phyloP scores from a whole-genome alignment of 2,888 invertebrate species.

The Teleogryllus oceanicus region DNA sequence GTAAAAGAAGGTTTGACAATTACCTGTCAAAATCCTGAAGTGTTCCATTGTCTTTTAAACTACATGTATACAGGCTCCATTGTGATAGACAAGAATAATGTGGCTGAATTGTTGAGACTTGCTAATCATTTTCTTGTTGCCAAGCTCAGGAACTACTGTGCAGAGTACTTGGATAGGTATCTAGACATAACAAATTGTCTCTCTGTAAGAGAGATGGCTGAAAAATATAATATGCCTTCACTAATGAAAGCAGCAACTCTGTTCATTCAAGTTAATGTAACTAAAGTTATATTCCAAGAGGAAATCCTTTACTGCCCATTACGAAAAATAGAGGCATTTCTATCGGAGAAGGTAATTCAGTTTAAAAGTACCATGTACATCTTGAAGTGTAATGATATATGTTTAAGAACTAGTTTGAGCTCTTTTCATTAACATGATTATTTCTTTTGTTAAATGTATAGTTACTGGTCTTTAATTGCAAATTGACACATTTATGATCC shows the following conservation, averaged over 20 bases:
- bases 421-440: too few relatives aligned
- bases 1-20: slow-evolving; percentile 55
- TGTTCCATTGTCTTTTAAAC: slow-evolving; percentile 57
- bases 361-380: background rate
- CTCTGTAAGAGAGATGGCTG: slow-evolving; percentile 58
- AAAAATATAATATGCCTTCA: slow-evolving; percentile 56
- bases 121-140: slow-evolving; percentile 61
- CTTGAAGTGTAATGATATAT: background rate
- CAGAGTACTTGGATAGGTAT: slow-evolving; percentile 60
- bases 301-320: slow-evolving; percentile 54
- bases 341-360: slow-evolving; percentile 52
- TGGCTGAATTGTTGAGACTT: slow-evolving; percentile 58
- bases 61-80: slow-evolving; percentile 63
- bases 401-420: background rate
- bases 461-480: too few relatives aligned
- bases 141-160: slow-evolving; percentile 60
- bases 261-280: slow-evolving; percentile 54
- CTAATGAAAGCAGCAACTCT: slow-evolving; percentile 55
- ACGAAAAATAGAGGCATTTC: slow-evolving; percentile 52
- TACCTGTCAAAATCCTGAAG: slow-evolving; percentile 56
- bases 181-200: slow-evolving; percentile 61
- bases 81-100: slow-evolving; percentile 57
- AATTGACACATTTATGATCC: too few relatives aligned
- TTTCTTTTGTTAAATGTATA: too few relatives aligned
- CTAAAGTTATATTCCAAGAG: slow-evolving; percentile 54